These are phyloP conservation scores for Anarhynchus alexandrinus DNA, from an alignment of 2,113 vertebrate species.

Conservation along the genomic window DNA sequence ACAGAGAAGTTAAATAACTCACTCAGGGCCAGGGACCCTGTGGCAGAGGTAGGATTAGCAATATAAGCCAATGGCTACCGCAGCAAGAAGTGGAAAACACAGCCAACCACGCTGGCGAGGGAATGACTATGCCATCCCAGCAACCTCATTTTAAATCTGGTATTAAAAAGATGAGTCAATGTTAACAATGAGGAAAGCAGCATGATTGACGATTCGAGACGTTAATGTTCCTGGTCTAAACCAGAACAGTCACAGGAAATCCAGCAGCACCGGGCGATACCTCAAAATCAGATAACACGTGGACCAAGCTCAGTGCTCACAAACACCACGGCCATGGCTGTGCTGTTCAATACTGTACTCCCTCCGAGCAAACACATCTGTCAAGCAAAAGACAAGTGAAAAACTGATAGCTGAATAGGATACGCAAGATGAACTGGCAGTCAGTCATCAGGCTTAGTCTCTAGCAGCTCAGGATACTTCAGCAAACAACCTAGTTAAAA, in stretches of 20 bases:
- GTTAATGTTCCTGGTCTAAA: background rate
- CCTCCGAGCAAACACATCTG: background rate
- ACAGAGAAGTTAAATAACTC: background rate
- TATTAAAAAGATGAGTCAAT: background rate
- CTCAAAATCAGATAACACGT: background rate
- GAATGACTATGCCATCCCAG: background rate
- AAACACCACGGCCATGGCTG: background rate
- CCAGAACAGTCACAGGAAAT: background rate
- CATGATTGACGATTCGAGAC: background rate
- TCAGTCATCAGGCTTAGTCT: background rate
- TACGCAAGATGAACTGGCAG: background rate
- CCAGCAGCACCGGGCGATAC: background rate
- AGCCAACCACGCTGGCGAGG: background rate
- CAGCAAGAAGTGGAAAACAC: background rate
- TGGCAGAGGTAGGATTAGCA: background rate
- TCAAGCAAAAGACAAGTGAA: background rate
- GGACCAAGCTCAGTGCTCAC: background rate
- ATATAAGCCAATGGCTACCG: fast-evolving
- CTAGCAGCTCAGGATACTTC: background rate
- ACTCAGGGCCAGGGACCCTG: fast-evolving
- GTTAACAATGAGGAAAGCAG: background rate
- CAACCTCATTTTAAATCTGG: background rate
- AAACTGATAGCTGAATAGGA: background rate
- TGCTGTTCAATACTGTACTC: background rate
- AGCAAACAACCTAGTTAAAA: background rate